Conservation (phyloP, 2,113 vertebrate genomes). For the Toxostoma redivivum region DNA sequence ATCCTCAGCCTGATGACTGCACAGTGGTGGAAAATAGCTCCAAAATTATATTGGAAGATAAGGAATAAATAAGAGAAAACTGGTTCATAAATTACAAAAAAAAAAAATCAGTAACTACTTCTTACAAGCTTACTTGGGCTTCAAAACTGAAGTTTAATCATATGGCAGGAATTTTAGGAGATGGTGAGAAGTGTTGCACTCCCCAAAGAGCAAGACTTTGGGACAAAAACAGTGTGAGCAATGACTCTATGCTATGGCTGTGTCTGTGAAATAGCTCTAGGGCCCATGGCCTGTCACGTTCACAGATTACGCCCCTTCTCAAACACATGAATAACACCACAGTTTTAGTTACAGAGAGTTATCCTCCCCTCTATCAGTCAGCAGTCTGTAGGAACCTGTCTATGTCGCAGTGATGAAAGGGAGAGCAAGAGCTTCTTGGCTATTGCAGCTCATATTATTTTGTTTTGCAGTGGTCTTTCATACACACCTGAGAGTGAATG, state of each 20-base stretch:
- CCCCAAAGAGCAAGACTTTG: background rate
- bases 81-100: rapidly evolving
- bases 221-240: background rate
- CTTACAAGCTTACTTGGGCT: background rate
- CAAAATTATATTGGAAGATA: background rate
- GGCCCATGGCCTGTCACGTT: background rate
- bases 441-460: background rate
- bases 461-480: background rate
- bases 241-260: background rate
- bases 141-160: background rate
- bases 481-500: background rate
- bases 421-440: background rate
- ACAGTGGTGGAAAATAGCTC: background rate
- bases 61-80: background rate
- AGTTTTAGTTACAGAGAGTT: background rate
- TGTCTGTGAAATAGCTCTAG: background rate
- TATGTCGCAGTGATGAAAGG: background rate
- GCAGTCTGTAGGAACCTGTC: background rate
- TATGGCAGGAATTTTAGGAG: background rate
- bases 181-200: background rate
- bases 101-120: background rate
- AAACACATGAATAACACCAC: background rate
- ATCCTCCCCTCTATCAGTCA: background rate
- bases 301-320: background rate
- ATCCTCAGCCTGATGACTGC: background rate